phyloP scores from a whole-genome alignment of 2,888 invertebrate species.

The Sericinus montela region DNA sequence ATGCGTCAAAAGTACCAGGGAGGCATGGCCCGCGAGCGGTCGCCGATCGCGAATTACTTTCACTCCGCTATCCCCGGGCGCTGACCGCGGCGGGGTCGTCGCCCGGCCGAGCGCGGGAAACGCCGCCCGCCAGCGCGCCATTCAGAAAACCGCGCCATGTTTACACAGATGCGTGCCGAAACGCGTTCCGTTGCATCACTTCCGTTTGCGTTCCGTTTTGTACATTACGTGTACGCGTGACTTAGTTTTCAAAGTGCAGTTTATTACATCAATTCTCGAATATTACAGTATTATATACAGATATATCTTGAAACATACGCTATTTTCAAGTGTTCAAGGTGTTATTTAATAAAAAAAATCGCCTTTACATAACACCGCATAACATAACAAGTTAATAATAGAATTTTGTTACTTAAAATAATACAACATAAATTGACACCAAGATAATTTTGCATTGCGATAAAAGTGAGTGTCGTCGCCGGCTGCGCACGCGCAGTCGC shows the following conservation, averaged over 20 bases:
- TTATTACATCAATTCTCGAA: constrained; percentile 10
- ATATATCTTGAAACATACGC: neutral
- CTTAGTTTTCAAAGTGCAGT: constrained; percentile 38
- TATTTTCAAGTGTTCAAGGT: neutral
- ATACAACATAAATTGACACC: constrained; percentile 25
- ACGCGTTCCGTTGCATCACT: constrained; percentile 75
- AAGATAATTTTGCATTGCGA: constrained; percentile 27
- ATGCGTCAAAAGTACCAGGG: constrained; percentile 51
- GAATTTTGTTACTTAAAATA: constrained; percentile 22
- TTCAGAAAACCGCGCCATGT: constrained; percentile 75
- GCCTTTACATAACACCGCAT: constrained; percentile 1
- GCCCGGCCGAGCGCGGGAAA: constrained; percentile 72
- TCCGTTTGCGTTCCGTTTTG: constrained; percentile 72
- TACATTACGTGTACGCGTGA: constrained; percentile 52
- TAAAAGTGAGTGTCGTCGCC: constrained; percentile 27
- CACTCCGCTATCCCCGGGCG: constrained; percentile 74
- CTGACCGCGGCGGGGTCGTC: constrained; percentile 71
- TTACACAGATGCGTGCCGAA: constrained; percentile 78
- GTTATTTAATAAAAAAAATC: neutral
- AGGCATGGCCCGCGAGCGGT: constrained; percentile 65
- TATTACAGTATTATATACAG: neutral
- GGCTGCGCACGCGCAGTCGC: constrained; percentile 36
- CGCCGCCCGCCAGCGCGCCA: constrained; percentile 56
- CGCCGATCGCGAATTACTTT: constrained; percentile 76
- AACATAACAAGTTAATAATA: constrained; percentile 14